These are phyloP conservation scores for Xiphias gladius DNA, from an alignment of 2,113 vertebrate genomes.

Conservation along the genomic window DNA sequence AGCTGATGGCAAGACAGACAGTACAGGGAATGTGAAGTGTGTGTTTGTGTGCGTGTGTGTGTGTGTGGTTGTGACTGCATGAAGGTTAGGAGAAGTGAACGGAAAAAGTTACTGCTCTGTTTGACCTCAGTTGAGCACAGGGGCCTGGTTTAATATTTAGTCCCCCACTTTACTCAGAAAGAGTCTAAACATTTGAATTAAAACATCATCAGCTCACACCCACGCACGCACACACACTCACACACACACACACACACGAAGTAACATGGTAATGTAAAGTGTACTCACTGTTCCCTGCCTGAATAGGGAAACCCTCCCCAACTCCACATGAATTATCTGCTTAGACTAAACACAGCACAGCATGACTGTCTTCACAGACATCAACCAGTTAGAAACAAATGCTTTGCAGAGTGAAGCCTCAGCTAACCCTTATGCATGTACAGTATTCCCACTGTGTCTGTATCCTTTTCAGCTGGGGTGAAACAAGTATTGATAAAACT, in stretches of 20 bases:
- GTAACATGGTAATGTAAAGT: conserved; percentile 31
- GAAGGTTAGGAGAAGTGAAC: neutral
- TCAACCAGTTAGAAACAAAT: conserved; percentile 60
- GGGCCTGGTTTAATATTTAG: conserved; percentile 1
- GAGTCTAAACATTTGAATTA: conserved; percentile 4
- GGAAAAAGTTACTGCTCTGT: conserved; percentile 9
- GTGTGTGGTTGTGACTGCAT: neutral
- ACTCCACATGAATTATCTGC: conserved; percentile 65
- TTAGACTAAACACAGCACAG: conserved; percentile 67
- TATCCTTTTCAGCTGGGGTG: neutral
- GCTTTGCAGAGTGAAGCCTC: conserved; percentile 46
- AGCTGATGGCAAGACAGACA: conserved; percentile 56
- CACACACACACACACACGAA: neutral
- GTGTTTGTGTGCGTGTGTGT: neutral
- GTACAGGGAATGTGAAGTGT: neutral
- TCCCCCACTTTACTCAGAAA: conserved; percentile 32
- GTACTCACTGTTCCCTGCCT: conserved; percentile 38
- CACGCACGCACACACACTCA: neutral
- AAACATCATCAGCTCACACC: neutral
- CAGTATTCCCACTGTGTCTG: conserved; percentile 20
- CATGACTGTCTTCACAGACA: conserved; percentile 61
- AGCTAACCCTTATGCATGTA: conserved; percentile 40
- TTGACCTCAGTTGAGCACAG: neutral
- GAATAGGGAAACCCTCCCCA: conserved; percentile 45
- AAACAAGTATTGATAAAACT: conserved; percentile 24